A percentile compares a stretch with the other conserved stretches of the same genome.
These are phyloP conservation scores for Danaus chrysippus DNA, from an alignment of 2,888 invertebrate genomes.

Conservation along the genomic window DNA sequence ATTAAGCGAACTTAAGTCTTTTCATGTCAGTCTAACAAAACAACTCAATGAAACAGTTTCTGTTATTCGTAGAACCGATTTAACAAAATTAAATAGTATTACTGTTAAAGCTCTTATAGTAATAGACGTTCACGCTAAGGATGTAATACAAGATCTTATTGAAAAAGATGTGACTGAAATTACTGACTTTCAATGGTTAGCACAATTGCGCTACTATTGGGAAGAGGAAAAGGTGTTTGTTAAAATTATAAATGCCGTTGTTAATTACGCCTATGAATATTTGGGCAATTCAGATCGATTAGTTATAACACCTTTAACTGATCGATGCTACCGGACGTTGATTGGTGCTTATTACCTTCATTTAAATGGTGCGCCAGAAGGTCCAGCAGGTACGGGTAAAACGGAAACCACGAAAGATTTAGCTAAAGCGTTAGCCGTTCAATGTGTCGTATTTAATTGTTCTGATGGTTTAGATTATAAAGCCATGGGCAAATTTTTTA, in stretches of 20 bases:
- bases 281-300: slow-evolving; percentile 88
- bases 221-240: slow-evolving; percentile 83
- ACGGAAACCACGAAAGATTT: slow-evolving; percentile 96
- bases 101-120: slow-evolving; percentile 91
- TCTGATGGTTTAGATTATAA: slow-evolving; percentile 92
- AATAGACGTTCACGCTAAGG: slow-evolving; percentile 91
- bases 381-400: slow-evolving; percentile 93
- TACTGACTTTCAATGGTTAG: slow-evolving; percentile 91
- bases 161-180: slow-evolving; percentile 82
- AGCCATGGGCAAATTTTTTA: slow-evolving; percentile 92
- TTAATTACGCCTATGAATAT: slow-evolving; percentile 91
- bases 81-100: slow-evolving; percentile 85
- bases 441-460: slow-evolving; percentile 93
- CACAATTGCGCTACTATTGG: slow-evolving; percentile 91
- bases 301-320: slow-evolving; percentile 86
- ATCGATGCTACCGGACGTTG: slow-evolving; percentile 89
- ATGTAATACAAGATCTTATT: slow-evolving; percentile 84
- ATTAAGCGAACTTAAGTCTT: slow-evolving; percentile 75
- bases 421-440: slow-evolving; percentile 94
- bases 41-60: slow-evolving; percentile 87
- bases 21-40: slow-evolving; percentile 73
- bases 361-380: slow-evolving; percentile 91
- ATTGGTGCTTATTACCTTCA: slow-evolving; percentile 91
- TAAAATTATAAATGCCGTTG: slow-evolving; percentile 88
- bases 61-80: slow-evolving; percentile 83